phyloP scores from a whole-genome alignment of 2,888 invertebrate genomes.

The Caenorhabditis sp. region DNA sequence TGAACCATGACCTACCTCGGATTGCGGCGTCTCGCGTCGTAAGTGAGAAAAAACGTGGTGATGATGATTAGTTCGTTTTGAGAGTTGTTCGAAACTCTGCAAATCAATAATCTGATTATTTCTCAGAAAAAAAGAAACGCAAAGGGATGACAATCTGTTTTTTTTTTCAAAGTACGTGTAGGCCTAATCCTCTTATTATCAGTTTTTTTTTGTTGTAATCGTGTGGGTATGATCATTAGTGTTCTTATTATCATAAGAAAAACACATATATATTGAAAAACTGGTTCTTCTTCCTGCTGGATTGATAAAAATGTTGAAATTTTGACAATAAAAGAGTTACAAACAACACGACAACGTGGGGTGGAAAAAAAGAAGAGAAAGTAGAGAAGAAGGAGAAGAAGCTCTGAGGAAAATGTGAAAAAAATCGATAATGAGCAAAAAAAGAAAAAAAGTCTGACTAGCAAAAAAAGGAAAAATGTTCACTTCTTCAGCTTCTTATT shows the following conservation, averaged over 20 bases:
- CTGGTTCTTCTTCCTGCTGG: too few relatives aligned
- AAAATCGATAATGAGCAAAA: neutral
- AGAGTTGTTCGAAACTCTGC: conserved; percentile 35
- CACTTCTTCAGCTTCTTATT: neutral
- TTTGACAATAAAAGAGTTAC: neutral
- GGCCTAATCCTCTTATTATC: too few relatives aligned
- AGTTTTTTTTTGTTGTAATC: too few relatives aligned
- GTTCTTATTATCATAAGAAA: too few relatives aligned
- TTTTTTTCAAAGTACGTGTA: too few relatives aligned
- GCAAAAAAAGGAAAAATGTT: neutral
- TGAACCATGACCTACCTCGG: conserved; percentile 22
- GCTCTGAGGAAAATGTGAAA: neutral
- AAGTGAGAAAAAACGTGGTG: conserved; percentile 37
- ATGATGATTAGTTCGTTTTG: conserved; percentile 38
- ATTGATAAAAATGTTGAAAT: neutral
- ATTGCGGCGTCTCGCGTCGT: conserved; percentile 37
- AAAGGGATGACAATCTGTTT: too few relatives aligned
- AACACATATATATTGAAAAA: too few relatives aligned
- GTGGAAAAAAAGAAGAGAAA: neutral
- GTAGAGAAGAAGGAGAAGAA: neutral
- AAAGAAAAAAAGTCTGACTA: neutral
- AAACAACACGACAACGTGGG: neutral
- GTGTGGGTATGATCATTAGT: too few relatives aligned
- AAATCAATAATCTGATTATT: neutral
- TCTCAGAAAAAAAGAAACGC: neutral